Percentiles rank a stretch among this genome's conserved stretches.
phyloP scores from a whole-genome alignment of 2,888 invertebrate species.

The Xestia ashworthii region DNA sequence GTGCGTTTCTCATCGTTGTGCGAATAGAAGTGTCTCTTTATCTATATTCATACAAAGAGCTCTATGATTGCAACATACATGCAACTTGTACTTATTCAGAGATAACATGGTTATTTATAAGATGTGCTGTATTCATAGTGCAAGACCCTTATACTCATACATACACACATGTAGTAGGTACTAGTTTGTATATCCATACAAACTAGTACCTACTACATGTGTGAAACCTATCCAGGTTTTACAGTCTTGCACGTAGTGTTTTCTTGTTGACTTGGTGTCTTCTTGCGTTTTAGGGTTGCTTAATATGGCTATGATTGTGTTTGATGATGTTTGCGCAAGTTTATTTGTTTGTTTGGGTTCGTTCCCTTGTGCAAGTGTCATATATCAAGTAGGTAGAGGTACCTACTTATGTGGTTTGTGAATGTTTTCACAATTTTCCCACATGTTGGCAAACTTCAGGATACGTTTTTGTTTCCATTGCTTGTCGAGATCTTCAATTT shows the following conservation, averaged over 20 bases:
- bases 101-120: constrained; percentile 88
- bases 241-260: background rate
- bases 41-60: constrained; percentile 83
- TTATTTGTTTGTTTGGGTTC: constrained; percentile 17
- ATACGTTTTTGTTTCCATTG: background rate
- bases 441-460: background rate
- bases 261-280: constrained; percentile 22
- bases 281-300: constrained; percentile 32
- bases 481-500: background rate
- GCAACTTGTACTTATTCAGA: constrained; percentile 71
- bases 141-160: background rate
- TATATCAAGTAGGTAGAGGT: background rate
- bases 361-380: constrained; percentile 17
- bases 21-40: constrained; percentile 75
- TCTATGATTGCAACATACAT: constrained; percentile 75
- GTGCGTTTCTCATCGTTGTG: constrained; percentile 58
- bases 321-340: background rate
- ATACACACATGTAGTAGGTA: background rate
- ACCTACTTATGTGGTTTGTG: background rate
- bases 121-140: constrained; percentile 81
- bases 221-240: too few species aligned
- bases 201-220: too few species aligned
- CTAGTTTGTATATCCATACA: background rate
- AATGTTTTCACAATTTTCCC: background rate
- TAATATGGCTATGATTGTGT: constrained; percentile 12